A percentile compares a stretch with the other conserved stretches of the same genome.
Conservation (phyloP, 2,113 vertebrate species). For the Sphyrna mokarran region DNA sequence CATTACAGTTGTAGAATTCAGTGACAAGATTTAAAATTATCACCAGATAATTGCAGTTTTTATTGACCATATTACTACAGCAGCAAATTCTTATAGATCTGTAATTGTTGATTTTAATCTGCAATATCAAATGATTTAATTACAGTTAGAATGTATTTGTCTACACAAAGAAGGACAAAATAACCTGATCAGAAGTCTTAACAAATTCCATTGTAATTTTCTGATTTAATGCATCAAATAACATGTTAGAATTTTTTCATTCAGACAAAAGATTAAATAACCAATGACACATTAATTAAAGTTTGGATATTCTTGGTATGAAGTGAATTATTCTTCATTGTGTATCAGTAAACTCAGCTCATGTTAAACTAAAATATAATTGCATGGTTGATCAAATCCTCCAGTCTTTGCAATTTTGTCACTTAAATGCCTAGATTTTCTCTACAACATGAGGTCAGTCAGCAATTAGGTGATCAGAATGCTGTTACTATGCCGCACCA, state of each 20-base stretch:
- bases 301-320: background rate
- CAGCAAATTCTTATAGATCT: background rate
- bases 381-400: background rate
- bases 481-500: background rate
- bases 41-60: background rate
- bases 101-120: background rate
- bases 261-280: background rate
- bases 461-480: background rate
- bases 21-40: background rate
- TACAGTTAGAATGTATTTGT: background rate
- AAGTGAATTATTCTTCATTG: background rate
- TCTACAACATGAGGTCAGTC: background rate
- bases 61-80: background rate
- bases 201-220: background rate
- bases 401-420: background rate
- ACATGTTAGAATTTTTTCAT: background rate
- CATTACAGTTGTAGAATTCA: slow-evolving; percentile 25
- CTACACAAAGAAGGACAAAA: background rate
- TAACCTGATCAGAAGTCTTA: background rate
- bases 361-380: background rate
- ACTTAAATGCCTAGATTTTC: background rate
- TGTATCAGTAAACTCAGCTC: background rate
- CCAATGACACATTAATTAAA: background rate
- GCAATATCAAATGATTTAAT: background rate
- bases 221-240: slow-evolving; percentile 27